Evolutionary conservation across 1,140 invertebrate genomes (phyloP), one percentile per base, ranked within the genome.

Genomic region (Apis laboriosa): DNA sequence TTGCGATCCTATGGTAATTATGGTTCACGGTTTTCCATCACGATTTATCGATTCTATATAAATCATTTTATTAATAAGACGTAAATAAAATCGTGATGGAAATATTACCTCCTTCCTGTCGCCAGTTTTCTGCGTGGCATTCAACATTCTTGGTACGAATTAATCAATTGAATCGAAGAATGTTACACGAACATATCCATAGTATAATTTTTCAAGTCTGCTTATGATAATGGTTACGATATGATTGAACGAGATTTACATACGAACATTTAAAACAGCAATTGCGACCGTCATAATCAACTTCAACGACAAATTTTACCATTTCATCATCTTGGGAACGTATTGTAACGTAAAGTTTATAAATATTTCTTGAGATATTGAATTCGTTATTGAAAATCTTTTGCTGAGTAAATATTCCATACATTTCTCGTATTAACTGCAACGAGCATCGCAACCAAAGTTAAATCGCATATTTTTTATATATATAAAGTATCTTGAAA

Each of bases 361-460:
- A 19, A 63, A 64, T 34, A 12, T 55, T 51, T 51, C 17, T 71
- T 28, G 28, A 66, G 17, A 76, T 21, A 55, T 34, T 3, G 55
- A 49, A 55, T 28, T 71, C 53, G 58, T 79, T 83, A 21, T 63
- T 66, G 70, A 87, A 34, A 2, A 75, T 73, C 77, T 83, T 70
- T 83, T 43, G 49, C 75, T 51, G 19, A 43, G n/a, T 49, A 21
- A 2, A 49, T 60, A 74, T 49, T 56, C 64, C 4, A 34, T 60
- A 51, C 68, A 70, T 75, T 80, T 86, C 49, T 81, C 61, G 13
- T 85, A 79, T 80, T 53, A 9, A 28, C 7, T 70, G 49, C n/a
- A 49, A 72, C 17, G 19, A 71, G 9, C 53, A 49, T 49, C 34
- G 66, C 9, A 28, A 75, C n/a, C n/a, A n/a, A 43, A 75, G 9